Base-by-base conservation (phyloP, 2,113 vertebrate genomes). In the Corythornis madagascariensis region DNA sequence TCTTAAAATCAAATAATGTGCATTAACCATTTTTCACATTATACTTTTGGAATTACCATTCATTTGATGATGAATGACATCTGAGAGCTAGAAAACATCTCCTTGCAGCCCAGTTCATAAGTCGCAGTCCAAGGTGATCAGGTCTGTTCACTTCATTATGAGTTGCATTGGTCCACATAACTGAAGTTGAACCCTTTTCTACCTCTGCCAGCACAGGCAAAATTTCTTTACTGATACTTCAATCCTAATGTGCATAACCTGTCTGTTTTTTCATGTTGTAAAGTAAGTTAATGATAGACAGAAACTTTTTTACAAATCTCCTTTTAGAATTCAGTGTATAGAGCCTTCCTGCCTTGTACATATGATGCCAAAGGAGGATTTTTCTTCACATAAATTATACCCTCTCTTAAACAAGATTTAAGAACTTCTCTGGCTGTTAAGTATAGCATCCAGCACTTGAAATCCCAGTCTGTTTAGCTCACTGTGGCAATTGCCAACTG, bases 401-500 rank as follows among this genome's bases (percentile, higher is more conserved):
- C 43, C 52, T 87, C 59, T 90, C 76, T 73, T 86, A 86, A 90
- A 72, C 48, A 82, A 79, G 79, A 90, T 88, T 61, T 73, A 90
- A 86, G 78, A 92, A 60, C 71, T 89, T 89, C 73, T 88, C 70
- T 0, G 6, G 42, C 72, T 92, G 63, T 92, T 76, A 92, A 90
- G 75, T 83, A 18, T 82, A 86, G 86, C 63, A 71, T 80, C 76
- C 75, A 93, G 69, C 70, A 72, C 80, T 94, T 90, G 81, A 91
- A 95, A 94, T 91, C 88, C 59, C 74, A 64, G 65, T 83, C 59
- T 45, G 18, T 92, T 93, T 67, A 80, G 65, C 87, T 85, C 75
- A 74, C 80, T 88, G 69, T 73, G 77, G 73, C 63, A 83, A 4
- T 83, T 83, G 63, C 75, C 92, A 89, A 4, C 64, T 61, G 28